phyloP scores from a whole-genome alignment of 2,888 invertebrate genomes.

The Harpalus rubripes region DNA sequence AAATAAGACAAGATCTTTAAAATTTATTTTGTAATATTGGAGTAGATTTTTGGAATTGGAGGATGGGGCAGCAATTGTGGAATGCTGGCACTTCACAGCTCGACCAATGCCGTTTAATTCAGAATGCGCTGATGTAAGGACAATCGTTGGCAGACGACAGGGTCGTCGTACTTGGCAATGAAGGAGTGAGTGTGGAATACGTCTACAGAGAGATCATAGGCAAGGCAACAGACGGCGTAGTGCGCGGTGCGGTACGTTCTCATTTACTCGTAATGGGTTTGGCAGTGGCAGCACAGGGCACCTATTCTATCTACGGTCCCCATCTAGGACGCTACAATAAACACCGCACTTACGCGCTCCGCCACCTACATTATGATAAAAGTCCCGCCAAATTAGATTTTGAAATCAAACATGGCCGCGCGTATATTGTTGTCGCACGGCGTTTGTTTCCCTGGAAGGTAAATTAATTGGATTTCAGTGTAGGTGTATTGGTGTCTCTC shows the following conservation, averaged over 20 bases:
- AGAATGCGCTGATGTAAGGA: constrained; percentile 54
- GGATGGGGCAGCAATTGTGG: background rate
- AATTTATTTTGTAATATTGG: background rate
- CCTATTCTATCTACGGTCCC: constrained; percentile 54
- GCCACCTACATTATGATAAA: constrained; percentile 72
- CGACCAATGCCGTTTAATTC: constrained; percentile 15
- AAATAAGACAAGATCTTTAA: no score
- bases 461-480: constrained; percentile 72
- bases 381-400: constrained; percentile 70
- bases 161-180: constrained; percentile 10
- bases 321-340: constrained; percentile 69
- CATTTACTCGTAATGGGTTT: constrained; percentile 59
- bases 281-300: constrained; percentile 28
- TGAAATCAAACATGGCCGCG: constrained; percentile 70
- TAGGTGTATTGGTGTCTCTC: constrained; percentile 66
- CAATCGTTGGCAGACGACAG: constrained; percentile 40
- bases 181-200: background rate
- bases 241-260: constrained; percentile 17
- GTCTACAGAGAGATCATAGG: constrained; percentile 32
- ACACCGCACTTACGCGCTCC: constrained; percentile 68
- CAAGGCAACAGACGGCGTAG: constrained; percentile 27
- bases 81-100: no score
- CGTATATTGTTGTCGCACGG: constrained; percentile 71
- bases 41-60: background rate
- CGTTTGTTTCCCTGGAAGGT: constrained; percentile 72